Evolutionary conservation across 2,113 vertebrate genomes (phyloP).

Genomic region (Scomber japonicus): DNA sequence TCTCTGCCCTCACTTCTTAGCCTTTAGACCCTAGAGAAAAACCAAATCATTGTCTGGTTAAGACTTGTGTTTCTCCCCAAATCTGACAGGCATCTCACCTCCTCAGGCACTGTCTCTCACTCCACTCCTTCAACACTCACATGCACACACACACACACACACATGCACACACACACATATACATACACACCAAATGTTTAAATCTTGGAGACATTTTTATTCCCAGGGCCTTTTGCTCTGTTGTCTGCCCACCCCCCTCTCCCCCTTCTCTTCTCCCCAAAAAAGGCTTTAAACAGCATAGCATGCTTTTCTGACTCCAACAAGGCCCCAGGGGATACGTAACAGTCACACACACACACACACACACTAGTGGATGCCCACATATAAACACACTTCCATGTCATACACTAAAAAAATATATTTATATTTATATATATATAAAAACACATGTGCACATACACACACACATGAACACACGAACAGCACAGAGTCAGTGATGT

Average conservation of each 20-base stretch:
- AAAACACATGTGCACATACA: background rate
- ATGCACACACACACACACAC: conserved; percentile 31
- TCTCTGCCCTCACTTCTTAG: conserved; percentile 65
- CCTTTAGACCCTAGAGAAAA: conserved; percentile 71
- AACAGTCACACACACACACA: conserved; percentile 24
- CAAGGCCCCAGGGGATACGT: conserved; percentile 42
- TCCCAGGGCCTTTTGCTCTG: conserved; percentile 70
- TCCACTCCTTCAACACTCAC: conserved; percentile 28
- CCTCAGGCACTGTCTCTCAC: conserved; percentile 56
- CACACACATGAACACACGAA: conserved; percentile 1
- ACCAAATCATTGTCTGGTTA: conserved; percentile 73
- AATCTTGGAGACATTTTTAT: conserved; percentile 67
- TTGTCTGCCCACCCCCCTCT: conserved; percentile 37
- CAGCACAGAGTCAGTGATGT: conserved; percentile 60
- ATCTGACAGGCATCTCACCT: conserved; percentile 71
- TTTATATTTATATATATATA: background rate
- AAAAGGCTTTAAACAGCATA: conserved; percentile 45
- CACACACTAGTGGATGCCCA: conserved; percentile 10
- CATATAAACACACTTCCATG: conserved; percentile 34
- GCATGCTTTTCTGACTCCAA: conserved; percentile 47
- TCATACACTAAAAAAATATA: conserved; percentile 13
- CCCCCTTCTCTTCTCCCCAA: background rate
- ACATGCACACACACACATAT: conserved; percentile 14
- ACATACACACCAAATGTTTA: conserved; percentile 48
- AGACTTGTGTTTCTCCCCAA: conserved; percentile 66